phyloP scores from a whole-genome alignment of 1,140 invertebrate species.

The Drosophila sp. region DNA sequence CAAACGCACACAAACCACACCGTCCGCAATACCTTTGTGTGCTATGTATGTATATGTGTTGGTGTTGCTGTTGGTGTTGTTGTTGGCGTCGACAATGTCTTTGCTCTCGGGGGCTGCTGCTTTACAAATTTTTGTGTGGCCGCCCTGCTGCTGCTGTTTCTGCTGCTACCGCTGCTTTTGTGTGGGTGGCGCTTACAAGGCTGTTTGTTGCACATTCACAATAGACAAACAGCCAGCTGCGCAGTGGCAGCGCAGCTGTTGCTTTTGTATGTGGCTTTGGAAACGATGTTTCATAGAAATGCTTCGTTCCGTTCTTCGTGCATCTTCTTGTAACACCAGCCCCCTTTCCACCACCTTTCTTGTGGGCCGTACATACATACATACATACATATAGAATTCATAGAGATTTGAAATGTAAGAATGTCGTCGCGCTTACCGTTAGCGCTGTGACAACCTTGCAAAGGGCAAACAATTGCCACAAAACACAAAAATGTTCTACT shows the following conservation, averaged over 20 bases:
- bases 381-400: no score
- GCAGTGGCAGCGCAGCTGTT: slow-evolving; percentile 57
- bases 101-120: slow-evolving; percentile 33
- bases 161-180: slow-evolving; percentile 39
- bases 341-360: not conserved
- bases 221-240: slow-evolving; percentile 29
- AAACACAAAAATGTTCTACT: slow-evolving; percentile 16
- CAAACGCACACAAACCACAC: slow-evolving; percentile 14
- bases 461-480: slow-evolving; percentile 53
- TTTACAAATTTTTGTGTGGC: slow-evolving; percentile 71
- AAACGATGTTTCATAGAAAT: slow-evolving; percentile 55
- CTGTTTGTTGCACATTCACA: slow-evolving; percentile 65
- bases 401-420: slow-evolving; percentile 2
- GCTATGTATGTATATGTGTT: no score
- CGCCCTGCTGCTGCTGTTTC: slow-evolving; percentile 16
- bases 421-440: slow-evolving; percentile 15
- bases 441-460: slow-evolving; percentile 58
- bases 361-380: not conserved
- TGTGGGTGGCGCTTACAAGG: slow-evolving; percentile 77
- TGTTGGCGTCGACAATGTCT: slow-evolving; percentile 39
- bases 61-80: slow-evolving; percentile 35
- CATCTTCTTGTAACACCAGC: not conserved
- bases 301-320: not conserved
- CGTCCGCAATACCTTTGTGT: slow-evolving; percentile 17
- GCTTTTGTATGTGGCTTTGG: slow-evolving; percentile 46